phyloP scores from a whole-genome alignment of 2,797 vertebrate species.

The Lepidocolaptes lacrymiger region DNA sequence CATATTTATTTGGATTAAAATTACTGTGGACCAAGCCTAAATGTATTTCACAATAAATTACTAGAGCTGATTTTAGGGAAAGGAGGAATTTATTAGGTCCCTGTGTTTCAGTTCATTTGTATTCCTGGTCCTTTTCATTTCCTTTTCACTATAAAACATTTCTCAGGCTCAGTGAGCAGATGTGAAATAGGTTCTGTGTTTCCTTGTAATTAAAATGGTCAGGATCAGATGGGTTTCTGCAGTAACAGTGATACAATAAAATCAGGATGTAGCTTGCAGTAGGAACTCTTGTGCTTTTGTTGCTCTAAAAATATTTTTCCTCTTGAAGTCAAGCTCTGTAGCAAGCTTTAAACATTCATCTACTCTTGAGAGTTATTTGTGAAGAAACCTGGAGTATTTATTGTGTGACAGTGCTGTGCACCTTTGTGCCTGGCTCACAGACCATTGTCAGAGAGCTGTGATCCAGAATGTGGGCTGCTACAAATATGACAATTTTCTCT shows the following conservation, averaged over 20 bases:
- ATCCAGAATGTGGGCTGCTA: background rate
- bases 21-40: background rate
- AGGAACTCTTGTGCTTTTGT: background rate
- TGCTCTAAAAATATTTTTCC: background rate
- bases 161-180: background rate
- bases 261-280: background rate
- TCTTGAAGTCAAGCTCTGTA: background rate
- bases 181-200: background rate
- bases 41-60: background rate
- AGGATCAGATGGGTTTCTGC: background rate
- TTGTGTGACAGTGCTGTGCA: background rate
- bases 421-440: background rate
- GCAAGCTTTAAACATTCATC: background rate
- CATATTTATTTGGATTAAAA: background rate
- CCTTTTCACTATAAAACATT: background rate
- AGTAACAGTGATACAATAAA: background rate
- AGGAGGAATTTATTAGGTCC: background rate
- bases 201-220: background rate
- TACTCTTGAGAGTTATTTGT: background rate
- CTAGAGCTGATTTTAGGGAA: background rate
- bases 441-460: background rate
- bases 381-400: background rate
- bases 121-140: background rate
- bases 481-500: background rate
- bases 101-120: background rate